Conservation (phyloP, 2,113 vertebrate species). For the Syngnathus floridae region DNA sequence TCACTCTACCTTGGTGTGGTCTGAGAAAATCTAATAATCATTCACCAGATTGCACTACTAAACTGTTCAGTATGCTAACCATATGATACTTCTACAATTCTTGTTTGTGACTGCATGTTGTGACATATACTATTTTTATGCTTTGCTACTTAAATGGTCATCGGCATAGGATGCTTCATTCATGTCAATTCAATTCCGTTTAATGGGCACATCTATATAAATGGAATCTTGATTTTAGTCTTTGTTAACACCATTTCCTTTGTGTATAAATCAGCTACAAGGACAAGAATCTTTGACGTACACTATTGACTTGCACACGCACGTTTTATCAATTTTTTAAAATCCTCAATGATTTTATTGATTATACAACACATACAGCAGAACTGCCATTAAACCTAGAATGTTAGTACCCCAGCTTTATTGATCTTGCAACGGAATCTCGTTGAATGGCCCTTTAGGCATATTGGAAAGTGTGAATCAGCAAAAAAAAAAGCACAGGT, state of each 20-base stretch:
- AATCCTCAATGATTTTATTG: constrained; percentile 34
- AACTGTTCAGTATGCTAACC: constrained; percentile 5
- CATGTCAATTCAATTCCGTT: constrained; percentile 36
- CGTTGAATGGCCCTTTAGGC: constrained; percentile 51
- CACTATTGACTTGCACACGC: not conserved
- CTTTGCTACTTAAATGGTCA: constrained; percentile 22
- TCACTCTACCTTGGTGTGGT: constrained; percentile 1
- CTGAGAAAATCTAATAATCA: not conserved
- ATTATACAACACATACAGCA: constrained; percentile 25
- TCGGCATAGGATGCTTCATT: constrained; percentile 37
- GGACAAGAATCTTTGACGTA: constrained; percentile 14
- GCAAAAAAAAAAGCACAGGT: constrained; percentile 43
- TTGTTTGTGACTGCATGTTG: constrained; percentile 17
- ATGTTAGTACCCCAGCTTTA: constrained; percentile 37
- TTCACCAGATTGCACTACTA: not conserved
- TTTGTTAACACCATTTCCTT: constrained; percentile 25
- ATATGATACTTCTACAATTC: constrained; percentile 26
- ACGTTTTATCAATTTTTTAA: constrained; percentile 35
- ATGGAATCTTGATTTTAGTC: constrained; percentile 26
- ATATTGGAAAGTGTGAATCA: constrained; percentile 54
- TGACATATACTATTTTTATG: constrained; percentile 8
- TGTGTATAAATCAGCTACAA: constrained; percentile 25
- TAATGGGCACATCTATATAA: constrained; percentile 33
- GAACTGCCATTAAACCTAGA: constrained; percentile 41
- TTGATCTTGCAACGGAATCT: constrained; percentile 53